Conservation (phyloP, 2,797 vertebrate genomes). For the Arremon brunneinucha region DNA sequence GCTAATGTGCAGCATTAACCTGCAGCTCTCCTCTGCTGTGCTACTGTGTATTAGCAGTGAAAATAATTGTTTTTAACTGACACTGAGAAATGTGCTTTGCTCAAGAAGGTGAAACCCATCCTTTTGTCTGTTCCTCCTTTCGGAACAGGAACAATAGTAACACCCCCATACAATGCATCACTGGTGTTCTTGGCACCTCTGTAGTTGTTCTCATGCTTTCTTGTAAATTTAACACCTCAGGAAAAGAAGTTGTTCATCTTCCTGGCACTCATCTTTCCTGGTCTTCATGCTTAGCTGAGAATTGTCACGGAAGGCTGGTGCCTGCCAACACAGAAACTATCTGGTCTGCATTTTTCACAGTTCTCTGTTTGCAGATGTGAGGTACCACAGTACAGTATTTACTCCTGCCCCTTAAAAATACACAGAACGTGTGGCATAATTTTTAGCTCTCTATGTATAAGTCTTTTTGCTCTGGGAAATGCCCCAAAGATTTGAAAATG, state of each 20-base stretch:
- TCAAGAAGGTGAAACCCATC: not conserved
- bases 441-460: not conserved
- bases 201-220: not conserved
- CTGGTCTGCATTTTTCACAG: not conserved
- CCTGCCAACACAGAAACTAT: not conserved
- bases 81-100: not conserved
- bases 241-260: not conserved
- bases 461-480: not conserved
- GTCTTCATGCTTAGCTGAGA: not conserved
- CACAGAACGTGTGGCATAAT: not conserved
- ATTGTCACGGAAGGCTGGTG: not conserved
- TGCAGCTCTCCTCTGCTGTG: not conserved
- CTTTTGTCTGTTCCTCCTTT: not conserved
- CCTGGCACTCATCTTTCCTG: not conserved
- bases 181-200: not conserved
- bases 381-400: not conserved
- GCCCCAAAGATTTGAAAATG: not conserved
- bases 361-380: not conserved
- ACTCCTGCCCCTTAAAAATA: not conserved
- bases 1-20: not conserved
- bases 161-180: accelerated
- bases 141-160: not conserved
- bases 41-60: not conserved
- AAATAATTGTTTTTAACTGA: not conserved
- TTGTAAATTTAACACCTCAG: not conserved